Conservation (phyloP, 2,797 vertebrate species). For the Sternarchorhynchus goeldii region DNA sequence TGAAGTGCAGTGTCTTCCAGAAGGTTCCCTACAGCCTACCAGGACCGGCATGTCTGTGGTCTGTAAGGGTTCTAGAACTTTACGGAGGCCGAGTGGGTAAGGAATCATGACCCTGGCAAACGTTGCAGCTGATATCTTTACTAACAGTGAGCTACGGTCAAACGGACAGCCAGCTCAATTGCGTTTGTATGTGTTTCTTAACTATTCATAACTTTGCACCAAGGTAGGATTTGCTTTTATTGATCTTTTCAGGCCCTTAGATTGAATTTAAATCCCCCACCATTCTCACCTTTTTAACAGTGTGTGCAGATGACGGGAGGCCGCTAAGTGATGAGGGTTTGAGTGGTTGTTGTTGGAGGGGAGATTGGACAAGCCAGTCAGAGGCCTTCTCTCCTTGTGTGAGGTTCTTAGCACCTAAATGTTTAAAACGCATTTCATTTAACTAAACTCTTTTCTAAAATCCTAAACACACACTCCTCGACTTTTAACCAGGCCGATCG, state of each 20-base stretch:
- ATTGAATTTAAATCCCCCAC: constrained; percentile 76
- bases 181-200: constrained; percentile 43
- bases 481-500: neutral
- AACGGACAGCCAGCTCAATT: neutral
- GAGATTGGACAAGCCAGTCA: constrained; percentile 11
- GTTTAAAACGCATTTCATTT: constrained; percentile 6
- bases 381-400: neutral
- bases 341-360: constrained; percentile 41
- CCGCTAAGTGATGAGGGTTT: constrained; percentile 53
- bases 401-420: too few relatives aligned
- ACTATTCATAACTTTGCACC: constrained; percentile 74
- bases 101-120: constrained; percentile 13
- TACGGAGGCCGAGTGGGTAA: neutral
- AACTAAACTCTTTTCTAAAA: constrained; percentile 1
- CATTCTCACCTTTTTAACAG: constrained; percentile 50
- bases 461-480: neutral
- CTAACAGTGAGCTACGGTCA: neutral
- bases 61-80: neutral
- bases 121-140: constrained; percentile 18
- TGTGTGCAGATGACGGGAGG: constrained; percentile 34
- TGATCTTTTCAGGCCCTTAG: constrained; percentile 69
- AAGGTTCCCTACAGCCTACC: too few relatives aligned
- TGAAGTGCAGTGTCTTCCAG: neutral
- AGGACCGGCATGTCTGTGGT: too few relatives aligned
- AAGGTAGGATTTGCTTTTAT: constrained; percentile 71